phyloP scores from a whole-genome alignment of 2,888 invertebrate species.

The Syrphus vitripennis region DNA sequence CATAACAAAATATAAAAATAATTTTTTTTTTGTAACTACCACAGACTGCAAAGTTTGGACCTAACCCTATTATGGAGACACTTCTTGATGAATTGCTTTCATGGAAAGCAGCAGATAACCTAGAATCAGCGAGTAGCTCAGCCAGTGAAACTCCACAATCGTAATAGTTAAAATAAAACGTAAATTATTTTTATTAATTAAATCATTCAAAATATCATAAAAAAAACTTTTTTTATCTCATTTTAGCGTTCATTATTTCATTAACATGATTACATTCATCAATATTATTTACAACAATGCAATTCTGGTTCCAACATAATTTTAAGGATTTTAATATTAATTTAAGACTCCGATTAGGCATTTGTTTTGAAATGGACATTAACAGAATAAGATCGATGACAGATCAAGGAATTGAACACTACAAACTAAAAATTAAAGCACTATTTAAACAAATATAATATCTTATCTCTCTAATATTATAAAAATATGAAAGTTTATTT shows the following conservation, averaged over 20 bases:
- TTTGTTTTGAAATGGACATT: neutral
- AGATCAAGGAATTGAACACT: neutral
- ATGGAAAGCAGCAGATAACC: conserved; percentile 81
- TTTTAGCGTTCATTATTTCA: neutral
- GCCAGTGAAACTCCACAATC: neutral
- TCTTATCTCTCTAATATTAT: too few relatives aligned
- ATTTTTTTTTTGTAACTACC: neutral
- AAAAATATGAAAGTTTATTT: too few relatives aligned
- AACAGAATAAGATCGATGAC: neutral
- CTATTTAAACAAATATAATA: neutral
- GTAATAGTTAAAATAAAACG: conserved; percentile 23
- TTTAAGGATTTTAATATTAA: neutral
- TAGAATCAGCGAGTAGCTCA: conserved; percentile 14
- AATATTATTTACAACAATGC: neutral
- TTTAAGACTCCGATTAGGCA: neutral
- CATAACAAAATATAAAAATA: too few relatives aligned
- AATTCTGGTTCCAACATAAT: neutral
- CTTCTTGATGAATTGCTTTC: conserved; percentile 88
- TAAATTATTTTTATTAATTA: neutral
- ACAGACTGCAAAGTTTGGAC: conserved; percentile 86
- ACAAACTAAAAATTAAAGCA: neutral
- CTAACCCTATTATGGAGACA: conserved; percentile 89
- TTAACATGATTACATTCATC: neutral
- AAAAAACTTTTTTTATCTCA: neutral
- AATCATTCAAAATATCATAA: neutral